A percentile compares a stretch with the other conserved stretches of the same genome.
These are phyloP conservation scores for Clamator glandarius DNA, from an alignment of 2,797 vertebrate genomes.

Conservation along the genomic window DNA sequence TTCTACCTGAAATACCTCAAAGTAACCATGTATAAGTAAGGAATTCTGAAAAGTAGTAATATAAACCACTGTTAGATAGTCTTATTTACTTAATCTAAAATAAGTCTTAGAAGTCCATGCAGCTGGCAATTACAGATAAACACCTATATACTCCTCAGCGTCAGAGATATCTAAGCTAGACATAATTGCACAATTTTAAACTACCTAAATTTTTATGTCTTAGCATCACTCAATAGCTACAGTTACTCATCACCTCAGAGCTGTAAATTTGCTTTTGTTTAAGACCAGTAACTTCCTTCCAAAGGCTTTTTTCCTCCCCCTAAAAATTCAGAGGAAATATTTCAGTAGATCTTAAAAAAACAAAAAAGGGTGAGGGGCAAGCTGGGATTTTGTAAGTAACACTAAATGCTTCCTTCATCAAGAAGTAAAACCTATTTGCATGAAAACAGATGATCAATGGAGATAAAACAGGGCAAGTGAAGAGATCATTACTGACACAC, in stretches of 20 bases:
- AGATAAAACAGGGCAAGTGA: background rate
- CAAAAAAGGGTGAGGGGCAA: background rate
- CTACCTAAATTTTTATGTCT: background rate
- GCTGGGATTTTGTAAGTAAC: background rate
- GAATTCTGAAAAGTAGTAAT: background rate
- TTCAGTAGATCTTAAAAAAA: background rate
- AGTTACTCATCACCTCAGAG: background rate
- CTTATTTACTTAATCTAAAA: background rate
- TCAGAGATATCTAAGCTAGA: background rate
- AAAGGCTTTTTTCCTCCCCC: background rate
- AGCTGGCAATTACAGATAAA: background rate
- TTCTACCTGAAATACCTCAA: background rate
- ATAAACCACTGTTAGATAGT: background rate
- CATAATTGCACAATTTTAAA: background rate
- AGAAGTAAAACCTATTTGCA: background rate
- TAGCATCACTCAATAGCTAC: background rate
- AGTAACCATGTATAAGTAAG: background rate
- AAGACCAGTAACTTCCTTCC: background rate
- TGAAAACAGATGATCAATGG: background rate
- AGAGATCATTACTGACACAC: background rate
- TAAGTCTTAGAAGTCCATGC: background rate
- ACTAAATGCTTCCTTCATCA: background rate
- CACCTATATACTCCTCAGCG: background rate
- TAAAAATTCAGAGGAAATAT: background rate
- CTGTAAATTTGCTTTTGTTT: background rate